Conservation (phyloP, 2,797 vertebrate species). For the Sebastes vulpes region DNA sequence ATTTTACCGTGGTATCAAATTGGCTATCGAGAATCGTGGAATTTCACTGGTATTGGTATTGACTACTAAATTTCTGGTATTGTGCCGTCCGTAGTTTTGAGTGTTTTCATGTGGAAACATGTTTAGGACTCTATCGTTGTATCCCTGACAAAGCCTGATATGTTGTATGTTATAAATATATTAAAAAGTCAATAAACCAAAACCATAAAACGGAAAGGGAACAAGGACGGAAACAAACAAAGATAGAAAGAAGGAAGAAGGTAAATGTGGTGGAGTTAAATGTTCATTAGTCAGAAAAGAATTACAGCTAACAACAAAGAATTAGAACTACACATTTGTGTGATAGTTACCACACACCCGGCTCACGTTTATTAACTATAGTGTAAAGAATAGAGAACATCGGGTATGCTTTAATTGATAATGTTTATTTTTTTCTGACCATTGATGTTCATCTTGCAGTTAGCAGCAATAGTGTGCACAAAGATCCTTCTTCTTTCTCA, state of each 20-base stretch:
- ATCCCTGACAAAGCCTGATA: too few species aligned
- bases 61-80: not conserved
- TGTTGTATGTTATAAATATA: not conserved
- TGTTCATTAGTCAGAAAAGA: not conserved
- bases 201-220: too few species aligned
- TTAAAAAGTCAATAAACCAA: not conserved
- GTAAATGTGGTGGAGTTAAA: not conserved
- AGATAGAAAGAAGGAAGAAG: not conserved
- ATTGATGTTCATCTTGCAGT: not conserved
- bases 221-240: not conserved
- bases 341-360: not conserved
- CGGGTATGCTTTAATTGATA: not conserved
- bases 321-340: not conserved
- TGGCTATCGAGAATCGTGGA: not conserved
- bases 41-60: not conserved
- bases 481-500: not conserved
- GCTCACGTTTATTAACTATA: not conserved
- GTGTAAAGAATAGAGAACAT: not conserved
- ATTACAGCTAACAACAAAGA: not conserved
- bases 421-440: not conserved
- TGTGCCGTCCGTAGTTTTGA: not conserved
- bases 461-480: not conserved
- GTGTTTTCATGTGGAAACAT: too few species aligned
- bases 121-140: too few species aligned
- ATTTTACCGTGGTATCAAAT: not conserved